Base-by-base conservation (phyloP, 2,797 vertebrate species). In the Balearica regulorum region DNA sequence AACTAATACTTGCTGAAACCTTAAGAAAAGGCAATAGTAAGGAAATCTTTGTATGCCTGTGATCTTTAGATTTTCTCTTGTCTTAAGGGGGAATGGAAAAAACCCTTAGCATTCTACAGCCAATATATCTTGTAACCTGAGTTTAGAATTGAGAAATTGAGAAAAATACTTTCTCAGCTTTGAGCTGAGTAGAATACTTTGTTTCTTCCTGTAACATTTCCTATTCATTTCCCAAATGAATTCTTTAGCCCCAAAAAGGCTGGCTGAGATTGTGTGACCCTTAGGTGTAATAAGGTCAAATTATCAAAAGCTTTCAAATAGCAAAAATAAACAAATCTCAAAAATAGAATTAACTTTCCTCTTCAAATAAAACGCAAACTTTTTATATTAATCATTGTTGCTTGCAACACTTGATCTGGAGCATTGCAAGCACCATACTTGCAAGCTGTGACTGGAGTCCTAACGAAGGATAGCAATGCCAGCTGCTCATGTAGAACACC, bases 341-440 rank as follows among this genome's bases (percentile, higher is more conserved):
- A 44, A 82, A 8, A 10, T 10, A 31, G 33, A 46, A 75, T 51
- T 21, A 51, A 13, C 4, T 84, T 89, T 66, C 8, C 9, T 53
- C 24, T 89, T 61, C 3, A 29, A 29, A 39, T 49, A 24, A 66
- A 73, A 57, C 21, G 9, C 7, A 26, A 31, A 9, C 7, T 6
- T 41, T 54, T 61, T 24, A 49, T 49, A 39, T 31, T 69, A 62
- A 17, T 46, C 5, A 2, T 33, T 46, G 17, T 25, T 78, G 20
- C 19, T 89, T 58, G 5, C n/a, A 61, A 1, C 46, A 5, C 0
- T 0, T 43, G 10, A 18, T 57, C 8, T 41, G 84, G 39, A 73
- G 48, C 41, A 8, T 20, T 85, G 37, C 17, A 41, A 79, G 18
- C 39, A 10, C 48, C 5, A 7, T 51, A 37, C 3, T 16, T 72